A percentile compares a stretch with the other conserved stretches of the same genome.
Conservation (phyloP, 2,888 invertebrate genomes). For the Orchesella flavescens region DNA sequence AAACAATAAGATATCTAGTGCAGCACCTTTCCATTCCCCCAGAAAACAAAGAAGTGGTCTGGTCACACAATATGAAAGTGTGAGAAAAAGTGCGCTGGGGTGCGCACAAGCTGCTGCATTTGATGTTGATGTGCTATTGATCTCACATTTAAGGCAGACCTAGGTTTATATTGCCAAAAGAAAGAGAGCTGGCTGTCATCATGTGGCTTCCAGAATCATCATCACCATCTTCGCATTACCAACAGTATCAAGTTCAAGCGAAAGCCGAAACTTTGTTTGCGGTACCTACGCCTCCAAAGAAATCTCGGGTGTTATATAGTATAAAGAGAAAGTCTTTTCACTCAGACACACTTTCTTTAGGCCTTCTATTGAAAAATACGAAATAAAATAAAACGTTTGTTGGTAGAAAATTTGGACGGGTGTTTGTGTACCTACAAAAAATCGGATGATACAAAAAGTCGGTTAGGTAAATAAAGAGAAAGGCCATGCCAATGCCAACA, state of each 20-base stretch:
- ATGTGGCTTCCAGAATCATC: constrained; percentile 4
- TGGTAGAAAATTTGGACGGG: constrained; percentile 13
- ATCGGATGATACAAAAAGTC: constrained; percentile 33
- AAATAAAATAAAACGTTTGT: background rate
- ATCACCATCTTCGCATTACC: background rate
- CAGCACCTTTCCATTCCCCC: too few relatives aligned
- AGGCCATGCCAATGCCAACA: constrained; percentile 1
- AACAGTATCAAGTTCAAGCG: constrained; percentile 11
- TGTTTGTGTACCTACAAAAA: constrained; percentile 16
- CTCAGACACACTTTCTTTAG: too few relatives aligned
- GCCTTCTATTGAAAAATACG: too few relatives aligned
- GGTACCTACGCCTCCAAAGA: background rate
- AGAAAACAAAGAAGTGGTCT: too few relatives aligned
- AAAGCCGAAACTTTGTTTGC: constrained; percentile 12
- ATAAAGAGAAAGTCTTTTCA: too few relatives aligned
- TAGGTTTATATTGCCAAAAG: background rate
- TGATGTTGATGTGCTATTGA: constrained; percentile 33
- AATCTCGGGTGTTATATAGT: too few relatives aligned
- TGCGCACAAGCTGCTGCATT: background rate
- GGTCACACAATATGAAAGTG: too few relatives aligned
- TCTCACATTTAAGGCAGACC: constrained; percentile 12
- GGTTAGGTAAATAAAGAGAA: constrained; percentile 55
- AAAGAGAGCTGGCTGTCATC: background rate
- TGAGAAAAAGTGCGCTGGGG: too few relatives aligned
- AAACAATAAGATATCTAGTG: background rate